Percentiles rank a stretch among this genome's conserved stretches.
phyloP scores from a whole-genome alignment of 2,888 invertebrate genomes.

The Tupiocoris notatus region DNA sequence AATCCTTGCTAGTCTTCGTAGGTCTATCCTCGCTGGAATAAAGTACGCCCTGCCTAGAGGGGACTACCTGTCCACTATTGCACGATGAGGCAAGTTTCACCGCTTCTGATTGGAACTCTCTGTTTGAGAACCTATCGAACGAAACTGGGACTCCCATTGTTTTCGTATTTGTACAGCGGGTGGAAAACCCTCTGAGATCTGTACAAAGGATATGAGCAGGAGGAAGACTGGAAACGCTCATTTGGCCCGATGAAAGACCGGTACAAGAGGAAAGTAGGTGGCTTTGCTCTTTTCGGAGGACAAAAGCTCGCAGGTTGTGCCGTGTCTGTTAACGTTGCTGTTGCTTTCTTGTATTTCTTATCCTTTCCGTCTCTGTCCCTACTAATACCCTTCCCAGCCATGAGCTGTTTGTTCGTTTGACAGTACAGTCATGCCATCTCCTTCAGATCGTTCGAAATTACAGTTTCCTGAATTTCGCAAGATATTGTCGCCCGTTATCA shows the following conservation, averaged over 20 bases:
- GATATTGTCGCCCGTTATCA: no score
- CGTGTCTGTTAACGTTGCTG: not conserved
- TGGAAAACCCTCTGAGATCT: not conserved
- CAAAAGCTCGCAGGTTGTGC: not conserved
- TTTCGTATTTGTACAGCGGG: constrained; percentile 14
- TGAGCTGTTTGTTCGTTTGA: not conserved
- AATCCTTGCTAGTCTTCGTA: no score
- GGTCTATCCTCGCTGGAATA: no score
- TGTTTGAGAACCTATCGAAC: constrained; percentile 24
- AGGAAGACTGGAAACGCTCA: not conserved
- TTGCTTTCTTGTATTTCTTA: not conserved
- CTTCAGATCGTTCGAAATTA: not conserved
- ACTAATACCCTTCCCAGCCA: not conserved
- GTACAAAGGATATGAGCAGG: not conserved
- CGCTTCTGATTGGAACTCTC: not conserved
- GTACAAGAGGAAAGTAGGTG: not conserved
- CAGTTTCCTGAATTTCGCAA: no score
- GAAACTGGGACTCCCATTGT: not conserved
- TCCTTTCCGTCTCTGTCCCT: not conserved
- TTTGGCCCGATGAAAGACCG: not conserved
- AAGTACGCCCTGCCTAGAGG: no score
- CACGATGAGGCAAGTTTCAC: not conserved
- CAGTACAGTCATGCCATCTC: not conserved
- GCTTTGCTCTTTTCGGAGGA: not conserved
- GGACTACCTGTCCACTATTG: no score